phyloP scores from a whole-genome alignment of 1,140 invertebrate genomes.

The Nasonia longicornis region DNA sequence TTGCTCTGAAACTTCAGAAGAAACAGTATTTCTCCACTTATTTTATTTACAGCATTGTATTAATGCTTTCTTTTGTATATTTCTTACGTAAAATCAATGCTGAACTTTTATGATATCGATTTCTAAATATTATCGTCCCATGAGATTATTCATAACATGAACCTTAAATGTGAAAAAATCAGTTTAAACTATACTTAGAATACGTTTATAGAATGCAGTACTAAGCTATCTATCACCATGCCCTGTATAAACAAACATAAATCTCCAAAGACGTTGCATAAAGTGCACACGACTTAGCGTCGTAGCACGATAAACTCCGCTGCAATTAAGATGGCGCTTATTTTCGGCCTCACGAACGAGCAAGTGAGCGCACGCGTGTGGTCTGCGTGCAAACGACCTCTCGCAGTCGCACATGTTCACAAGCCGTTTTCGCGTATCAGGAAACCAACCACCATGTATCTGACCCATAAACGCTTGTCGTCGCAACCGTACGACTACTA shows the following conservation, averaged over 20 bases:
- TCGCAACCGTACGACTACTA: background rate
- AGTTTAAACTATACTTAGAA: no score
- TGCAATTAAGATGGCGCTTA: slow-evolving; percentile 35
- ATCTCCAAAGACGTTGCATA: background rate
- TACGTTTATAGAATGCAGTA: no score
- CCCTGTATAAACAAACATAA: background rate
- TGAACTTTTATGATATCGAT: no score
- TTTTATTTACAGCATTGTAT: background rate
- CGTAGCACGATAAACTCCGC: slow-evolving; percentile 6
- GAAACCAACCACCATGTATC: slow-evolving; percentile 15
- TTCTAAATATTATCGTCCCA: no score
- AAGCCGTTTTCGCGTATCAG: slow-evolving; percentile 31
- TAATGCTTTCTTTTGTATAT: background rate
- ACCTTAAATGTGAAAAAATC: no score
- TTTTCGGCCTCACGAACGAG: no score
- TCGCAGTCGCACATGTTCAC: slow-evolving; percentile 18
- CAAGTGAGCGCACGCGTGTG: background rate
- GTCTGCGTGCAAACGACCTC: slow-evolving; percentile 21
- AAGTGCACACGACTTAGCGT: background rate
- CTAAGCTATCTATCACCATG: background rate
- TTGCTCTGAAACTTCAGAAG: background rate
- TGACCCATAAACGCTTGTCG: slow-evolving; percentile 38
- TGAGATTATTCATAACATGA: no score
- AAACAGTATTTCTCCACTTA: background rate
- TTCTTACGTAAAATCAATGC: no score